Base-by-base conservation (phyloP, 1,140 invertebrate genomes). In the Zaprionus vittiger region DNA sequence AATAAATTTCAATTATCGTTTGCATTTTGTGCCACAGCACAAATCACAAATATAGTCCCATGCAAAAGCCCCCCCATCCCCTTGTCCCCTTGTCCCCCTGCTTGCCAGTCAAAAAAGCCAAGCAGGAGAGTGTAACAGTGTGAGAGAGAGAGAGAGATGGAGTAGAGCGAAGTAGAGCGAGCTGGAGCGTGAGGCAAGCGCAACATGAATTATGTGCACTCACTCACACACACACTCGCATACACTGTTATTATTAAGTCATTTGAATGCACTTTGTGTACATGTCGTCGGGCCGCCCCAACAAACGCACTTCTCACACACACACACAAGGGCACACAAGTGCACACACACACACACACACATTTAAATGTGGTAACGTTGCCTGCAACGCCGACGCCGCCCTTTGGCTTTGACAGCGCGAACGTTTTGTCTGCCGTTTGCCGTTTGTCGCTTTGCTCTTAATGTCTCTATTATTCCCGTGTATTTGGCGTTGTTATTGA, bases 1-100 rank as follows among this genome's bases (percentile, higher is more conserved):
- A 92, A 92, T 92, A 92, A 92, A 92, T 92, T 91, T 92, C 91
- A 92, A 92, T 92, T 92, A 92, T 80, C 87, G 71, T 74, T 81
- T 82, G 79, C 80, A 82, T 82, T 83, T 74, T 55, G 65, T 62
- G 66, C 72, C 78, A 80, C 74, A 57, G 62, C 63, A 70, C 49
- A 66, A 79, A 70, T 70, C 64, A 69, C 68, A 71, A 47, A 74
- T 66, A 57, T 47, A 44, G 12, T 38, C 11, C 54, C 71, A 24
- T 24, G 24, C 2, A 24, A 24, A 3, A 41, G 37, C n/a, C 14
- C 44, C 17, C 44, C 24, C 24, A 24, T 4, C 15, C 26, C 14
- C 9, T 20, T n/a, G 15, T 11, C 20, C 14, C 20, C 15, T n/a
- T 24, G n/a, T n/a, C n/a, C n/a, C n/a, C 47, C 52, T 55, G 22